These are phyloP conservation scores for Agelastica alni DNA, from an alignment of 2,888 invertebrate genomes.

Conservation along the genomic window DNA sequence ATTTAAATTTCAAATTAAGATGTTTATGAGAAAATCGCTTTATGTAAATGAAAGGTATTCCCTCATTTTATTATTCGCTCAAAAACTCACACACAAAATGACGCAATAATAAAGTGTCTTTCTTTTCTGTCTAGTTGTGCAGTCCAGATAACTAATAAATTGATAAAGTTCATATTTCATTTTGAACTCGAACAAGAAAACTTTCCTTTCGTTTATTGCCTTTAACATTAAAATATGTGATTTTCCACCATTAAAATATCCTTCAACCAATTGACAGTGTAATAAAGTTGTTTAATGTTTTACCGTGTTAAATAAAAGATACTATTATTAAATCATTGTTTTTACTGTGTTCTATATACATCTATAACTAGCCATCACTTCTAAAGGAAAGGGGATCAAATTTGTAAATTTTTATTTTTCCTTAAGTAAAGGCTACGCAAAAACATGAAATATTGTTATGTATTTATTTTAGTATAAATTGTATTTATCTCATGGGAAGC, in stretches of 20 bases:
- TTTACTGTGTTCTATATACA: too few species aligned
- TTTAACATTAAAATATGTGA: neutral
- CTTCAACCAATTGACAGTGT: too few species aligned
- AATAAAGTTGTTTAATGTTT: too few species aligned
- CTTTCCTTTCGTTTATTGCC: slow-evolving; percentile 3
- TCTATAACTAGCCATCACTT: too few species aligned
- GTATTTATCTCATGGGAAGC: too few species aligned
- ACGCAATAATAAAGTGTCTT: slow-evolving; percentile 19
- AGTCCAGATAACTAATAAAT: slow-evolving; percentile 7
- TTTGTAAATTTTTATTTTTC: too few species aligned
- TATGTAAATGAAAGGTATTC: slow-evolving; percentile 25
- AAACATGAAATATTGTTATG: too few species aligned
- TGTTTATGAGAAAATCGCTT: slow-evolving; percentile 22
- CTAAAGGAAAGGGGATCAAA: too few species aligned
- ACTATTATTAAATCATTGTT: too few species aligned
- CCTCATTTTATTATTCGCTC: slow-evolving; percentile 17
- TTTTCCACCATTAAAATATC: slow-evolving; percentile 1
- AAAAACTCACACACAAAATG: slow-evolving; percentile 15
- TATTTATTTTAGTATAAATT: too few species aligned
- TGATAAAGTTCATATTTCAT: slow-evolving; percentile 3
- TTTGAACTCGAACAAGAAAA: slow-evolving; percentile 1
- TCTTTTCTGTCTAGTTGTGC: slow-evolving; percentile 9
- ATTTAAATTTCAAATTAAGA: slow-evolving; percentile 26
- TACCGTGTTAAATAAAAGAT: too few species aligned
- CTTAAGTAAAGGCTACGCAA: too few species aligned